A percentile compares a stretch with the other conserved stretches of the same genome.
Evolutionary conservation across 2,797 vertebrate species (phyloP).

Genomic region (Linurgus olivaceus): DNA sequence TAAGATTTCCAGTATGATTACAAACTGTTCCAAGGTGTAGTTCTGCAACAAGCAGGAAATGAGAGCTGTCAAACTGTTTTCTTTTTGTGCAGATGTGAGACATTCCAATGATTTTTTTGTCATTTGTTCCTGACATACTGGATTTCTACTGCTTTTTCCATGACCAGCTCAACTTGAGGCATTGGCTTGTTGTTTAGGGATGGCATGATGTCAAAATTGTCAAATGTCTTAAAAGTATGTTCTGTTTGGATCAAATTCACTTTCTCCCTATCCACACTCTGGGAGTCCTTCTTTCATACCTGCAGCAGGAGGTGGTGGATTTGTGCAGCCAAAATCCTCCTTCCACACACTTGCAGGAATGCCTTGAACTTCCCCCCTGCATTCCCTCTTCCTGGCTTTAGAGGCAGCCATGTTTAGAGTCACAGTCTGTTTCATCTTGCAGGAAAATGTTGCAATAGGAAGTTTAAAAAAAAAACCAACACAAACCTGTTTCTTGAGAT

Average conservation of each 20-base stretch:
- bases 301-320: background rate
- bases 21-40: background rate
- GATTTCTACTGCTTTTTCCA: background rate
- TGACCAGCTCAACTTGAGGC: background rate
- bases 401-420: background rate
- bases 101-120: background rate
- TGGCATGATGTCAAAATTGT: background rate
- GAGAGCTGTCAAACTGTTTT: background rate
- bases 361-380: background rate
- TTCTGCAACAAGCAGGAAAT: background rate
- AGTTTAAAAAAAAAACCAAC: background rate
- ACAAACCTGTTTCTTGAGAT: background rate
- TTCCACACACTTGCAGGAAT: background rate
- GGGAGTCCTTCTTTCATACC: background rate
- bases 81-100: background rate
- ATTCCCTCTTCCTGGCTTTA: background rate
- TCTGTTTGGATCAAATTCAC: background rate
- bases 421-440: background rate
- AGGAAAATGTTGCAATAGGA: background rate
- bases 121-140: background rate
- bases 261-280: background rate
- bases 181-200: background rate
- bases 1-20: conserved; percentile 31
- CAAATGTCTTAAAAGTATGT: background rate
- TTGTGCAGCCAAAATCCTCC: background rate